Conservation (phyloP, 2,888 invertebrate genomes). For the Maniola hyperantus region DNA sequence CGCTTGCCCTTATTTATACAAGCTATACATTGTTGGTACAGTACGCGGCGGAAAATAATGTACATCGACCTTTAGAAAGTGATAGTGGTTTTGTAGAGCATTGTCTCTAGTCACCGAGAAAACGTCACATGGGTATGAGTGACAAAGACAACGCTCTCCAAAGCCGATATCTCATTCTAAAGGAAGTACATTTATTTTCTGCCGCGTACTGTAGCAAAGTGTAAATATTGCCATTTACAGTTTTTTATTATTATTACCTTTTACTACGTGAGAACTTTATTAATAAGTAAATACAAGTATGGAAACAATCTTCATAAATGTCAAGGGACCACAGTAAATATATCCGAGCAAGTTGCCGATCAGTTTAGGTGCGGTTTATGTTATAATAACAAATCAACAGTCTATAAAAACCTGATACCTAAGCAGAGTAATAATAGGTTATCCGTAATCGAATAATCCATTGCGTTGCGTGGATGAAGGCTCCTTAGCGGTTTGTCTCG, state of each 20-base stretch:
- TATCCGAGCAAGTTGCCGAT: conserved; percentile 4
- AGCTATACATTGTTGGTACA: conserved; percentile 17
- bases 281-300: conserved; percentile 10
- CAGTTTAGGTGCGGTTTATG: conserved; percentile 27
- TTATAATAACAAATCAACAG: neutral
- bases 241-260: neutral
- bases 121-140: no score
- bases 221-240: conserved; percentile 5
- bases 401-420: neutral
- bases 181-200: no score
- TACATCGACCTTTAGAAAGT: no score
- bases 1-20: conserved; percentile 25
- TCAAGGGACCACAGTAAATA: conserved; percentile 19
- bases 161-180: no score
- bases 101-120: no score
- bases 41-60: no score
- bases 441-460: no score
- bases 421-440: neutral
- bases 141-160: no score
- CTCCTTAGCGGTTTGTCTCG: neutral
- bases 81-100: no score
- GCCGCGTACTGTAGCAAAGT: no score
- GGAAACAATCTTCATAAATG: conserved; percentile 26
- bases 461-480: no score
- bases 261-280: conserved; percentile 9